phyloP scores from a whole-genome alignment of 2,888 invertebrate species.

The Metellina segmentata region DNA sequence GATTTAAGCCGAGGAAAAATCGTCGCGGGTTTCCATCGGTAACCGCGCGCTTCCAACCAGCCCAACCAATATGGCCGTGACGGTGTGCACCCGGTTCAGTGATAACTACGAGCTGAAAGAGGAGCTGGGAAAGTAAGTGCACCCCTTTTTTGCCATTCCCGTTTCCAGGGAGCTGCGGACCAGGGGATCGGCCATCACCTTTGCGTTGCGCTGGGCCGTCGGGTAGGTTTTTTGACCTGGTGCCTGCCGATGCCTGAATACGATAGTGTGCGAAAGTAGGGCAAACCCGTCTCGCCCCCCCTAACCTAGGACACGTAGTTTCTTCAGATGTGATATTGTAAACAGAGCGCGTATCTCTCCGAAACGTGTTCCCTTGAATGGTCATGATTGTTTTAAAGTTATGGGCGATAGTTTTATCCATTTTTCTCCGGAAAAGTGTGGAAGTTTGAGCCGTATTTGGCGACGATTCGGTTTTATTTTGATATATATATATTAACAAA shows the following conservation, averaged over 20 bases:
- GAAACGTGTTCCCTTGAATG: conserved; percentile 70
- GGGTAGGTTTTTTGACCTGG: conserved; percentile 40
- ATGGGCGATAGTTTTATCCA: not conserved
- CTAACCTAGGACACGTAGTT: conserved; percentile 45
- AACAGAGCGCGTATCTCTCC: conserved; percentile 67
- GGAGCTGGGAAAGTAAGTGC: conserved; percentile 98
- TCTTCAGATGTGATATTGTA: conserved; percentile 73
- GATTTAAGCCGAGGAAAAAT: conserved; percentile 22
- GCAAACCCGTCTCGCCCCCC: conserved; percentile 41
- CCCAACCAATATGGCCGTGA: conserved; percentile 80
- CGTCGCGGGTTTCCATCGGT: not conserved
- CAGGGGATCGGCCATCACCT: not conserved
- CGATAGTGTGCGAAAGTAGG: conserved; percentile 55
- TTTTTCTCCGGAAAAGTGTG: not conserved
- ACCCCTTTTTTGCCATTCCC: conserved; percentile 26
- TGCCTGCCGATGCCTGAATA: conserved; percentile 22
- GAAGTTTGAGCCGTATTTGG: too few species aligned
- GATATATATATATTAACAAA: not conserved
- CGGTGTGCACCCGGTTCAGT: conserved; percentile 94
- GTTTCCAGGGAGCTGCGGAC: not conserved
- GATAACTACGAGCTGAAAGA: conserved; percentile 99
- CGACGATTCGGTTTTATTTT: not conserved
- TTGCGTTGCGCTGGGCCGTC: not conserved
- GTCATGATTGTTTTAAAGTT: conserved; percentile 52
- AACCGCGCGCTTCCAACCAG: not conserved